phyloP scores from a whole-genome alignment of 2,797 vertebrate genomes.

The Eurystomus glaucurus region DNA sequence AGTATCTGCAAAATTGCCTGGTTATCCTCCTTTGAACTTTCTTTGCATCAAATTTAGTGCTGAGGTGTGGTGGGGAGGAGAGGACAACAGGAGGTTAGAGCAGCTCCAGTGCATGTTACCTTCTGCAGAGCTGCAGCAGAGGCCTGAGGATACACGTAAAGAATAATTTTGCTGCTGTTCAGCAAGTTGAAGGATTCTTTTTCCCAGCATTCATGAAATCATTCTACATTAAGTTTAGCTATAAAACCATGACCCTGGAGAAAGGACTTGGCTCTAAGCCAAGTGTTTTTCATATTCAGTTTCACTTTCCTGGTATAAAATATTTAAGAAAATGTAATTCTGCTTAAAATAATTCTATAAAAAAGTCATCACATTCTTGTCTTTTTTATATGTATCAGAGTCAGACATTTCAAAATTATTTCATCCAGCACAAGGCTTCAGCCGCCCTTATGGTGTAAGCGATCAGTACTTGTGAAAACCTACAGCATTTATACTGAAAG shows the following conservation, averaged over 20 bases:
- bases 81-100: background rate
- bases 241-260: background rate
- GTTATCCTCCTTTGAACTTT: background rate
- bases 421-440: conserved; percentile 20
- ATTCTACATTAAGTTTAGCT: conserved; percentile 31
- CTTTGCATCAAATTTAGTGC: background rate
- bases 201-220: conserved; percentile 7
- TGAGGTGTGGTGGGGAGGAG: background rate
- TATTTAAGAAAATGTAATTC: conserved; percentile 63
- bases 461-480: conserved; percentile 36
- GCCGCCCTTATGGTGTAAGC: background rate
- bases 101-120: background rate
- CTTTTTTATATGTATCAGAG: conserved; percentile 13
- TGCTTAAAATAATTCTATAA: conserved; percentile 57
- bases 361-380: conserved; percentile 49
- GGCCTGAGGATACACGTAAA: background rate
- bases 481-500: conserved; percentile 19
- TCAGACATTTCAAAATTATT: conserved; percentile 48
- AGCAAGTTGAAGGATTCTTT: background rate
- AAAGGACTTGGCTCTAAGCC: conserved; percentile 24
- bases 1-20: background rate
- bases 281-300: conserved; percentile 60
- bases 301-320: conserved; percentile 56
- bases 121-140: background rate
- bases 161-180: conserved; percentile 1